phyloP scores from a whole-genome alignment of 2,113 vertebrate genomes.

The Gambusia holbrooki region DNA sequence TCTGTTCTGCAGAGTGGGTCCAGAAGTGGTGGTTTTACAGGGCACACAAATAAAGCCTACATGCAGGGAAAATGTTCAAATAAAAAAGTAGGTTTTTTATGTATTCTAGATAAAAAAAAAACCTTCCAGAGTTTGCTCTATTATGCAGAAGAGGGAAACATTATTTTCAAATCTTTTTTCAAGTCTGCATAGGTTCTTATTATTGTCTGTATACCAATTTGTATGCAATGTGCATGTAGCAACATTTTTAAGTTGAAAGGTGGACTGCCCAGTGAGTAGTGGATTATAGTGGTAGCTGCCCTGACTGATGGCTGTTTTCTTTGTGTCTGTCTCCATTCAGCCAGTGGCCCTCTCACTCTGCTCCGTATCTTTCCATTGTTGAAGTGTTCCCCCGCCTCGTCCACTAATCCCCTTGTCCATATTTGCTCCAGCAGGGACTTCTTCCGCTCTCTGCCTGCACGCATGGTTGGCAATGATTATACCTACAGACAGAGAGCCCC shows the following conservation, averaged over 20 bases:
- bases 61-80: too few relatives aligned
- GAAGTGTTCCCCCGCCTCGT: too few relatives aligned
- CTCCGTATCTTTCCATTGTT: slow-evolving; percentile 39
- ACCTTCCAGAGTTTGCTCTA: too few relatives aligned
- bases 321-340: slow-evolving; percentile 45
- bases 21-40: too few relatives aligned
- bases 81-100: too few relatives aligned
- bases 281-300: slow-evolving; percentile 25
- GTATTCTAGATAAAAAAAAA: too few relatives aligned
- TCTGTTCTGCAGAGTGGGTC: too few relatives aligned
- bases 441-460: slow-evolving; percentile 2
- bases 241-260: background rate
- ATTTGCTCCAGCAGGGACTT: slow-evolving; percentile 12
- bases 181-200: too few relatives aligned
- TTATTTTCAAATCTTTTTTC: too few relatives aligned
- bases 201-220: too few relatives aligned
- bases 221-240: background rate
- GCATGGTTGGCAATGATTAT: slow-evolving; percentile 41
- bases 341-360: background rate
- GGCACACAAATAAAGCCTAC: too few relatives aligned
- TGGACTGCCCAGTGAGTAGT: background rate
- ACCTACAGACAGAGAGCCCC: slow-evolving; percentile 32
- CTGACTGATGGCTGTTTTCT: slow-evolving; percentile 31
- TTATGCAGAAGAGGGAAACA: too few relatives aligned
- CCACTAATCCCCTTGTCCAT: slow-evolving; percentile 9